Evolutionary conservation across 2,797 vertebrate genomes (phyloP).

Genomic region (Limnodromus scolopaceus): DNA sequence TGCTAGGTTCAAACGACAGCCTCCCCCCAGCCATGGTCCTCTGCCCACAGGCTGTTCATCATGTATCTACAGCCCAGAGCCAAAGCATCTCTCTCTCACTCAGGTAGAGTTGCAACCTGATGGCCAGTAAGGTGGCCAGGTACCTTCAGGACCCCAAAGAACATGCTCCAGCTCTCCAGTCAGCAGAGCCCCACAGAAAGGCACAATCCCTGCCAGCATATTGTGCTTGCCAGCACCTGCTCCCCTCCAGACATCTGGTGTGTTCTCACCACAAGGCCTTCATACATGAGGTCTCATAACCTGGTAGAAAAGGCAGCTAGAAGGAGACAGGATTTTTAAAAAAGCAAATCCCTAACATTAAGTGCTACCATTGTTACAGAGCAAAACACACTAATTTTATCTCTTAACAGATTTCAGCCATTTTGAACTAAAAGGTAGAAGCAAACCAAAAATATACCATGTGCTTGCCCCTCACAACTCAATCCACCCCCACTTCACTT

Average conservation of each 20-base stretch:
- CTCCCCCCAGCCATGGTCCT: rapidly evolving
- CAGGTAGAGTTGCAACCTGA: neutral
- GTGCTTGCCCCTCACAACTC: neutral
- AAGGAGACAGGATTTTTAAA: neutral
- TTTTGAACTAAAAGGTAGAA: neutral
- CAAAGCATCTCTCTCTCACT: neutral
- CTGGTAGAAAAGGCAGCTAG: neutral
- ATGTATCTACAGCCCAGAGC: neutral
- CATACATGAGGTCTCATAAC: neutral
- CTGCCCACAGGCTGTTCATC: neutral
- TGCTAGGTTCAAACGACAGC: neutral
- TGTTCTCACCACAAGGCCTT: neutral
- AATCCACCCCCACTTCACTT: neutral
- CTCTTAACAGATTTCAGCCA: neutral
- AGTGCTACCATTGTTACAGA: neutral
- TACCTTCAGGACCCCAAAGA: neutral
- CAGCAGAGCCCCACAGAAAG: neutral
- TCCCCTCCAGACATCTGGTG: neutral
- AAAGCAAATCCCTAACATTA: neutral
- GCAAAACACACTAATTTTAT: neutral
- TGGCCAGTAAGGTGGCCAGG: neutral
- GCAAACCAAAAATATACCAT: neutral
- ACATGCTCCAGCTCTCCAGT: neutral
- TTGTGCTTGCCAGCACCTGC: neutral
- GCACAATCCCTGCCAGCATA: neutral